phyloP scores from a whole-genome alignment of 2,113 vertebrate genomes.

The Theropithecus gelada region DNA sequence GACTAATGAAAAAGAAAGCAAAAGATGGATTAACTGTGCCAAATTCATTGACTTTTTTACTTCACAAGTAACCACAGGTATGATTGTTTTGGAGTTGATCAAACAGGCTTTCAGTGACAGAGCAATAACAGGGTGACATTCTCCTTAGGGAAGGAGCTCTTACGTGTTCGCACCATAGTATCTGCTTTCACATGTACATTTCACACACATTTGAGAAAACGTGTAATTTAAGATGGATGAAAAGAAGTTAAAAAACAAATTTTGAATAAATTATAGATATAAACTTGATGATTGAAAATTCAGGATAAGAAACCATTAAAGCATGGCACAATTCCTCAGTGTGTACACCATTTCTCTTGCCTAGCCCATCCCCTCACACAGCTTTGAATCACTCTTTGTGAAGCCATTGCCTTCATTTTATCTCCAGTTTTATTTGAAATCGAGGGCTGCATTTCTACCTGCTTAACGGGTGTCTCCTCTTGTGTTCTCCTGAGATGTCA shows the following conservation, averaged over 20 bases:
- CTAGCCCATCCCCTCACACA: fast-evolving
- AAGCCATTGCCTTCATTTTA: background rate
- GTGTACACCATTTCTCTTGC: background rate
- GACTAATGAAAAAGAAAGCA: conserved; percentile 81
- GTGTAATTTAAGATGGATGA: background rate
- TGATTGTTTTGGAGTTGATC: conserved; percentile 67
- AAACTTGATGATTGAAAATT: background rate
- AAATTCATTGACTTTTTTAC: conserved; percentile 78
- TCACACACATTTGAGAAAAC: background rate
- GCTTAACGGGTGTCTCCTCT: fast-evolving
- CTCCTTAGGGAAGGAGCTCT: background rate
- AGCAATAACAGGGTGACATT: background rate
- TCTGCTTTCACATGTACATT: background rate
- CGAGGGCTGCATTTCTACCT: background rate
- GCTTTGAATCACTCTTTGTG: too few relatives aligned
- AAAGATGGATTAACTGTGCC: conserved; percentile 80
- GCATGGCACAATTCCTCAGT: background rate
- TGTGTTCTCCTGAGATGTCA: background rate
- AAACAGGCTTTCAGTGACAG: background rate
- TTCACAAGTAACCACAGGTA: conserved; percentile 74
- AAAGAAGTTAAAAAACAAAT: background rate
- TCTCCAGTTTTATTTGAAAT: background rate
- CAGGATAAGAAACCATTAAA: background rate
- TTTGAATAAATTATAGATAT: background rate
- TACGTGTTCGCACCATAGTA: background rate